Evolutionary conservation across 2,113 vertebrate species (phyloP).

Genomic region (Genyomyrus donnyi): DNA sequence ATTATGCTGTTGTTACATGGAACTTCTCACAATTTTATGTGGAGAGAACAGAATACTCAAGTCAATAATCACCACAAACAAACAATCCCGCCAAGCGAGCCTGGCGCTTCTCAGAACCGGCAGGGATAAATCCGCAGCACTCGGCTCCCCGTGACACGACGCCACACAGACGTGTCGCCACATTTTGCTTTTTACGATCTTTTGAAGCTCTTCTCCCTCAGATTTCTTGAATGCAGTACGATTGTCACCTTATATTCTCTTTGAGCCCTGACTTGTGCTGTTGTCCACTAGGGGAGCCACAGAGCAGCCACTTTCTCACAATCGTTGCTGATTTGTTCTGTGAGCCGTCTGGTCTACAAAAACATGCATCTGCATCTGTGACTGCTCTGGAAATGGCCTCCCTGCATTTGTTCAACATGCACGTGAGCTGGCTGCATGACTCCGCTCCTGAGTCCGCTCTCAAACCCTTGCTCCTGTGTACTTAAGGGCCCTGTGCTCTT

Average conservation of each 20-base stretch:
- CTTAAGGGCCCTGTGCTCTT: not conserved
- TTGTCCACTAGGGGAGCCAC: not conserved
- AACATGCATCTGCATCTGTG: not conserved
- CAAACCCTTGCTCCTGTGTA: not conserved
- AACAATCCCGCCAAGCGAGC: conserved; percentile 30
- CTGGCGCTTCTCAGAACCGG: conserved; percentile 2
- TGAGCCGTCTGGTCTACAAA: not conserved
- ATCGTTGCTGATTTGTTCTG: not conserved
- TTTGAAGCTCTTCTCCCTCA: not conserved
- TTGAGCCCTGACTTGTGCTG: not conserved
- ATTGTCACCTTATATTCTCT: not conserved
- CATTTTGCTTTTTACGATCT: not conserved
- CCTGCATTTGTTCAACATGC: not conserved
- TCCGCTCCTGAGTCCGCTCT: not conserved
- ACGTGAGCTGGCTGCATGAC: not conserved
- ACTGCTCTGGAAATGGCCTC: not conserved
- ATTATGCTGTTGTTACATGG: too few relatives aligned
- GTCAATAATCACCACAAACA: conserved; percentile 47
- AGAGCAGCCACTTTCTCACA: not conserved
- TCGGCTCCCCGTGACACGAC: not conserved
- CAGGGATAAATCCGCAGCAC: not conserved
- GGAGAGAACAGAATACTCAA: not conserved
- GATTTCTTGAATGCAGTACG: not conserved
- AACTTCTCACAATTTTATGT: too few relatives aligned
- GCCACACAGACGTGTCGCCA: not conserved